A percentile compares a stretch with the other conserved stretches of the same genome.
Evolutionary conservation across 1,140 invertebrate species (phyloP).

Genomic region (Brachionus koreanus): DNA sequence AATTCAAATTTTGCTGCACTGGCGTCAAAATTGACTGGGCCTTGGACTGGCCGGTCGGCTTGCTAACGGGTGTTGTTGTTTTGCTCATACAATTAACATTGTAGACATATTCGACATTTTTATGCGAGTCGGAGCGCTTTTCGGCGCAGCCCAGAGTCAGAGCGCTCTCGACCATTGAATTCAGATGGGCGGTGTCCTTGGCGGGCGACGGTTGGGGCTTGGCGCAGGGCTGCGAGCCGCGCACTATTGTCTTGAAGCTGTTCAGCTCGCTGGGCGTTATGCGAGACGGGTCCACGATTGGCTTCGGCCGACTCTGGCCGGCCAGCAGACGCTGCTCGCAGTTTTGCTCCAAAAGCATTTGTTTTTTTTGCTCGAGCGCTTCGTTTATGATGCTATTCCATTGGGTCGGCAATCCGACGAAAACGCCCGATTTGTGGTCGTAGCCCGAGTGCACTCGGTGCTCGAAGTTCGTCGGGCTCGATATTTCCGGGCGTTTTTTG

Average conservation of each 20-base stretch:
- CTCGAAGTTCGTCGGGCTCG: slow-evolving; percentile 92
- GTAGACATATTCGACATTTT: slow-evolving; percentile 37
- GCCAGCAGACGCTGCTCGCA: neutral
- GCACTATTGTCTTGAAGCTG: slow-evolving; percentile 27
- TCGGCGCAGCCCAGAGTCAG: neutral
- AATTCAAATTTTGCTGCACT: neutral
- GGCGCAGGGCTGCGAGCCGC: neutral
- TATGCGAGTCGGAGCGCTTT: neutral
- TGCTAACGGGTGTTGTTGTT: neutral
- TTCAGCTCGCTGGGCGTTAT: slow-evolving; percentile 1
- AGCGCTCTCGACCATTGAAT: neutral
- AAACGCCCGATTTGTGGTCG: slow-evolving; percentile 87
- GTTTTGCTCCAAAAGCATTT: neutral
- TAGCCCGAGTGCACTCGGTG: slow-evolving; percentile 95
- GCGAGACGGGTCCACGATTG: slow-evolving; percentile 17
- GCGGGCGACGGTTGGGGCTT: neutral
- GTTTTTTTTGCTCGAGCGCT: neutral
- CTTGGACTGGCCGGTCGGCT: neutral
- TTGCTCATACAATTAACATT: slow-evolving; percentile 34
- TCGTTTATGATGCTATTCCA: slow-evolving; percentile 55
- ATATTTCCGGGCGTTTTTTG: slow-evolving; percentile 72
- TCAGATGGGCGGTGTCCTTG: neutral
- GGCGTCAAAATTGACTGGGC: neutral
- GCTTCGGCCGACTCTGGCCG: slow-evolving; percentile 1
- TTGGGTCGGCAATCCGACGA: slow-evolving; percentile 85